Percentiles rank a stretch among this genome's conserved stretches.
Conservation (phyloP, 2,797 vertebrate genomes). For the Brachyrhaphis roseni region DNA sequence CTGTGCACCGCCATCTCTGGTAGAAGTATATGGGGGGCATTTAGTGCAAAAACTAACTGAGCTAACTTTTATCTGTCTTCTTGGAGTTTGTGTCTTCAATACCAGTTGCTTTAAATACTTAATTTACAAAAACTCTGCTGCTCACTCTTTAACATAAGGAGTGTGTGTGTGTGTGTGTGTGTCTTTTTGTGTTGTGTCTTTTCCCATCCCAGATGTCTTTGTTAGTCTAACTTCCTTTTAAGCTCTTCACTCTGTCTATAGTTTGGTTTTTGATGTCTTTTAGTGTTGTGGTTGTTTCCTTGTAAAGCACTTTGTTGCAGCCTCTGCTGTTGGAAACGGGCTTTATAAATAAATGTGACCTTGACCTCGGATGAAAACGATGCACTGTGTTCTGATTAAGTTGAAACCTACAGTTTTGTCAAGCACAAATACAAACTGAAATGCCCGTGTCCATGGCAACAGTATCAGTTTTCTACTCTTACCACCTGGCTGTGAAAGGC, state of each 20-base stretch:
- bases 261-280: no score
- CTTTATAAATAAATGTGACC: no score
- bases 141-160: neutral
- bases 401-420: conserved; percentile 14
- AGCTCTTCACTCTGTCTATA: no score
- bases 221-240: no score
- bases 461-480: neutral
- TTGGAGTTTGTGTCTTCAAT: neutral
- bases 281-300: no score
- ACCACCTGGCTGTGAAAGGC: conserved; percentile 35
- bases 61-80: neutral
- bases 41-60: neutral
- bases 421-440: conserved; percentile 7
- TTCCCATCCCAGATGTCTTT: no score
- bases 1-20: no score
- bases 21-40: no score
- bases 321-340: neutral
- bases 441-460: conserved; percentile 47
- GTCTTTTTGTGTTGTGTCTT: no score
- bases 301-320: neutral
- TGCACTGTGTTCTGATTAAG: conserved; percentile 10
- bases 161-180: neutral
- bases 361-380: neutral
- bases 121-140: neutral
- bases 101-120: neutral